Percentiles rank a stretch among this genome's conserved stretches.
These are phyloP conservation scores for Lates calcarifer DNA, from an alignment of 2,113 vertebrate species.

Conservation along the genomic window DNA sequence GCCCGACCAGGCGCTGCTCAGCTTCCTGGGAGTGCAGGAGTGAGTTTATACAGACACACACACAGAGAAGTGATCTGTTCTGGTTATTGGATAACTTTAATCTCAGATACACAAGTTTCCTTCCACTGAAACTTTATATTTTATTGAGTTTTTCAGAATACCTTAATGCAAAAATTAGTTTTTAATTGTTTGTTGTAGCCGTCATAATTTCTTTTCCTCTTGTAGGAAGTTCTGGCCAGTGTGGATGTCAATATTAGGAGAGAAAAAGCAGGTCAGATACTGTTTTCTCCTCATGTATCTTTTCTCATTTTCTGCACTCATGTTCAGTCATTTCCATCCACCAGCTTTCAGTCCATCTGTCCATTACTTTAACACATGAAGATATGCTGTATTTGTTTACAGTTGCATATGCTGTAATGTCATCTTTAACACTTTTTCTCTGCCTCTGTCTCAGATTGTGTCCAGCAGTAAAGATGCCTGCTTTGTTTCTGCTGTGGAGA, in stretches of 20 bases:
- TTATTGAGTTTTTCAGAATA: neutral
- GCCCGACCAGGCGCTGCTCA: conserved; percentile 90
- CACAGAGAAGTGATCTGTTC: neutral
- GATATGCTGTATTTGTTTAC: neutral
- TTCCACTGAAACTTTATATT: neutral
- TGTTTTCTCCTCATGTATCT: neutral
- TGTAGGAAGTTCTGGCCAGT: conserved; percentile 95
- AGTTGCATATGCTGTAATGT: neutral
- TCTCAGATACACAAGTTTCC: neutral
- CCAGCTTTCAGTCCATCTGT: neutral
- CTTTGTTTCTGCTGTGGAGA: conserved; percentile 94
- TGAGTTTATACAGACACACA: conserved; percentile 78
- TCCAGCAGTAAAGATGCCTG: conserved; percentile 92
- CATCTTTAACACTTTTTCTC: neutral
- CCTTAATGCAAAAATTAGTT: neutral
- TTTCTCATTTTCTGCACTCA: neutral
- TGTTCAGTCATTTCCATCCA: neutral
- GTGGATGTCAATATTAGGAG: conserved; percentile 89
- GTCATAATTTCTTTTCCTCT: neutral
- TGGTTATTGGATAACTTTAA: neutral
- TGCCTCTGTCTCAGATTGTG: conserved; percentile 85
- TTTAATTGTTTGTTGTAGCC: neutral
- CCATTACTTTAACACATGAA: neutral
- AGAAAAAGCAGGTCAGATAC: conserved; percentile 89
- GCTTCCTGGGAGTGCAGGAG: conserved; percentile 93